These are phyloP conservation scores for Orchestes rusci DNA, from an alignment of 2,888 invertebrate genomes.

Conservation along the genomic window DNA sequence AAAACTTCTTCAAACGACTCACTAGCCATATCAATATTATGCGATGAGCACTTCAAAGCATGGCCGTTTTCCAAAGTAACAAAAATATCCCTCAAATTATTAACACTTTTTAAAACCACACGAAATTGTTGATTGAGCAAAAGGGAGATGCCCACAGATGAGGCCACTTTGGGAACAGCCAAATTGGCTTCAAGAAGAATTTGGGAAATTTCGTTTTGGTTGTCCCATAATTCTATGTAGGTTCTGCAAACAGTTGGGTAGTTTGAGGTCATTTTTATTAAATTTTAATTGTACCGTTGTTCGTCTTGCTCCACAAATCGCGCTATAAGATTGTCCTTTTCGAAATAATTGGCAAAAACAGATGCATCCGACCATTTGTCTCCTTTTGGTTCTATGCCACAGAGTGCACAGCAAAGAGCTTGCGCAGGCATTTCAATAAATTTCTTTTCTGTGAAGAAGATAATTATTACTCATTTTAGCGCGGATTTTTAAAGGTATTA, in stretches of 20 bases:
- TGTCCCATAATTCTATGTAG: constrained; percentile 32
- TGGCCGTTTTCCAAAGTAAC: constrained; percentile 45
- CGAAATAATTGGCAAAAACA: constrained; percentile 54
- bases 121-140: constrained; percentile 44
- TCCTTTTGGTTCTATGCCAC: constrained; percentile 52
- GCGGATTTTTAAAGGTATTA: too few species aligned
- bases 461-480: too few species aligned
- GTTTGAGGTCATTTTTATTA: not conserved
- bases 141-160: constrained; percentile 39
- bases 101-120: constrained; percentile 43
- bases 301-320: constrained; percentile 18
- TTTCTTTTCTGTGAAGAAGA: constrained; percentile 46
- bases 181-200: constrained; percentile 33
- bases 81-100: constrained; percentile 42
- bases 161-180: constrained; percentile 23
- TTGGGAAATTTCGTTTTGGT: constrained; percentile 31
- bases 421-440: constrained; percentile 61
- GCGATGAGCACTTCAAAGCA: constrained; percentile 46
- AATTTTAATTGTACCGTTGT: constrained; percentile 4
- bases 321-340: constrained; percentile 33
- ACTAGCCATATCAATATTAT: constrained; percentile 45
- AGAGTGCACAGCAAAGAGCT: constrained; percentile 61
- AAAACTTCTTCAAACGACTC: constrained; percentile 47
- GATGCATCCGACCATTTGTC: constrained; percentile 53
- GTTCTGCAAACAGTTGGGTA: constrained; percentile 5